Evolutionary conservation across 2,797 vertebrate genomes (phyloP), one percentile per base, ranked within the genome.

Genomic region (Sitta carolinensis): DNA sequence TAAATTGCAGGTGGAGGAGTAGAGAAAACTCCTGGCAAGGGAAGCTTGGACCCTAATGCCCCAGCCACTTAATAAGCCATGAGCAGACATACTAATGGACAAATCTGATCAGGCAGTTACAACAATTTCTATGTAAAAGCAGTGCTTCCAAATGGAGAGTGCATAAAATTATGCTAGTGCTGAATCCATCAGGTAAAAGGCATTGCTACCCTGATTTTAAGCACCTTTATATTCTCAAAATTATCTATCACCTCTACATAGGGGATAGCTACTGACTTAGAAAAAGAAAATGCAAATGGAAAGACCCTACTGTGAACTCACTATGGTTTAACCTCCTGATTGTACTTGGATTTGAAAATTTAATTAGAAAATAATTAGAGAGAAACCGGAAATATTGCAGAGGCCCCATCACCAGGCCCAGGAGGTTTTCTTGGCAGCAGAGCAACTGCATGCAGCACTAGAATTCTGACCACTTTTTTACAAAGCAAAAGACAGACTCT

Each of bases 361-460:
- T 86, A 67, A 73, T 96, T 85, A 94, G 86, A 87, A 90, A 92
- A 85, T 89, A 92, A 94, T 95, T 89, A 87, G 72, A 72, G 76
- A 87, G 61, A 79, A 90, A 94, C 63, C 4, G 5, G 92, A 95
- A 95, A 93, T 75, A 70, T 79, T 82, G 54, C 30, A 5, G 89
- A 67, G 89, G 92, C 75, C 73, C 87, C 90, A 50, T 67, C 77
- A 64, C 36, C 81, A 66, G 86, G 48, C 68, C 75, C 5, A 0
- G 48, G 76, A 83, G 85, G 76, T 76, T 94, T 95, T 87, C 80
- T 76, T 93, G 92, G 93, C 78, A 86, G 80, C 73, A 78, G 61
- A 94, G 51, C 55, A 72, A 79, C 66, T 80, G 61, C 82, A 62
- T 36, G 64, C 79, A 63, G 79, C 23, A 30, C 54, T 69, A 26